Evolutionary conservation across 1,140 invertebrate species (phyloP), one percentile per base, ranked within the genome.

Genomic region (Tetragnatha versicolor): DNA sequence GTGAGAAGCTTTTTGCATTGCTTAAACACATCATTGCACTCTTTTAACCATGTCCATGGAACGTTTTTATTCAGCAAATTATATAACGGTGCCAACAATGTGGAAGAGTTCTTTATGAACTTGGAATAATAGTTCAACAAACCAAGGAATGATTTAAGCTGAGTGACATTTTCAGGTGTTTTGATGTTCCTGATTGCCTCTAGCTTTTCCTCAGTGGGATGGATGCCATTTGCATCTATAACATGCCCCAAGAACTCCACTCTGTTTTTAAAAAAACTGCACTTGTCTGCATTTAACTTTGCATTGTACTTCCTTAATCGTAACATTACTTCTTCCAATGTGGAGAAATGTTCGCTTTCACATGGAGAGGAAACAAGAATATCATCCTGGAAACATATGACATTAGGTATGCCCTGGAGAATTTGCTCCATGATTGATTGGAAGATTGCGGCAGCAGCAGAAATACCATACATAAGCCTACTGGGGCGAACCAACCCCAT

Each of bases 381-480:
- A 63, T 85, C 83, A 66, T 83, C 81, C 47, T 83, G 84, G 61
- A 12, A 83, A 58, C 0, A 82, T 79, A 70, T 84, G 82, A 65
- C 82, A 79, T 3, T 80, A 35, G 2, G 35, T 17, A 29, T 27
- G 68, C 45, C 35, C 65, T 61, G 14, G 20, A 68, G 31, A 1
- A 80, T 37, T 63, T 29, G 14, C 31, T 86, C 84, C 63, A 88
- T 87, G 3, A 83, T 83, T 37, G 81, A 79, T 76, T 86, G 85
- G 80, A 86, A 88, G 27, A 86, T 87, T 20, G 84, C 86, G 35
- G 85, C 86, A 47, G 84, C 84, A n/a, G 83, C 82, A 31, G 83
- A 82, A 9, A 88, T 83, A 2, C 88, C 87, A 82, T 87, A 89
- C 10, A 84, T 84, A 77, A 90, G 75, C 5, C 87, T 65, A 33